Conservation (phyloP, 2,888 invertebrate species). For the Euclidia mi region DNA sequence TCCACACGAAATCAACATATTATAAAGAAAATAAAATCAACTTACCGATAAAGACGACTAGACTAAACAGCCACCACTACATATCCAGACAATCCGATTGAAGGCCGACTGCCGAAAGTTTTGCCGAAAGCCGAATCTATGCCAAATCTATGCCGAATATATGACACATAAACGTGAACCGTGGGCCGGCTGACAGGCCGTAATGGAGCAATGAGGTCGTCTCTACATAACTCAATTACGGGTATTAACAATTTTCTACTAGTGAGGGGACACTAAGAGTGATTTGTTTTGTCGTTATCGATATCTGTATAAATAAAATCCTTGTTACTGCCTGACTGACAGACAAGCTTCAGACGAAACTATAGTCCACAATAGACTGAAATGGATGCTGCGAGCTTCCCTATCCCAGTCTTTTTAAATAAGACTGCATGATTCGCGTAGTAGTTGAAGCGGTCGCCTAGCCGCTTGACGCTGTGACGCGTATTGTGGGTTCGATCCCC, state of each 20-base stretch:
- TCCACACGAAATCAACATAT: not conserved
- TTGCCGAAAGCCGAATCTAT: too few species aligned
- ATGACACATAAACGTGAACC: constrained; percentile 52
- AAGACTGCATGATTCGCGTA: too few species aligned
- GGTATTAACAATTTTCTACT: constrained; percentile 85
- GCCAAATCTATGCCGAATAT: constrained; percentile 37
- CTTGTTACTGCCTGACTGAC: too few species aligned
- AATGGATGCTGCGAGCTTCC: too few species aligned
- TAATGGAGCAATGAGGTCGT: constrained; percentile 82
- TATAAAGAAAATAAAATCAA: constrained; percentile 9
- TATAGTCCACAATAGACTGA: too few species aligned
- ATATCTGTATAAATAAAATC: too few species aligned
- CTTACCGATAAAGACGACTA: constrained; percentile 47
- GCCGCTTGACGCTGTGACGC: too few species aligned
- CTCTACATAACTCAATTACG: constrained; percentile 87
- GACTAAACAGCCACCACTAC: constrained; percentile 57
- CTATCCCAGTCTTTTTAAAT: too few species aligned
- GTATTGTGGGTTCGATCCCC: too few species aligned
- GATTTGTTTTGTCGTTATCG: constrained; percentile 14
- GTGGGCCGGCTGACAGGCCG: constrained; percentile 64
- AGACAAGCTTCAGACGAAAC: too few species aligned
- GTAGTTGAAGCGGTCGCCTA: too few species aligned
- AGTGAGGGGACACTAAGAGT: constrained; percentile 63
- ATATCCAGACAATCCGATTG: constrained; percentile 50
- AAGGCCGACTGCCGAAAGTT: constrained; percentile 17